These are phyloP conservation scores for Lophius piscatorius DNA, from an alignment of 2,113 vertebrate genomes.

Conservation along the genomic window DNA sequence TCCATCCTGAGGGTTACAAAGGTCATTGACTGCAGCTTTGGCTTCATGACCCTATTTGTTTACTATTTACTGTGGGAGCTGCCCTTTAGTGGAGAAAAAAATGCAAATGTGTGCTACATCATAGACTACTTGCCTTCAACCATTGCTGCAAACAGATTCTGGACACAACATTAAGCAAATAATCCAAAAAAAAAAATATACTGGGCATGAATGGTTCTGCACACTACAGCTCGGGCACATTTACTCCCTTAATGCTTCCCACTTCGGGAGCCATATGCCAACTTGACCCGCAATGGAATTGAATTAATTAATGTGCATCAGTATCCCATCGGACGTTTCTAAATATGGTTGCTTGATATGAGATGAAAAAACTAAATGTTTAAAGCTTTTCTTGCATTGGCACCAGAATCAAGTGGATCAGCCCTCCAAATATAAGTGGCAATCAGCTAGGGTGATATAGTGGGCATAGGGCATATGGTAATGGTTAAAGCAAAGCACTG, in stretches of 20 bases:
- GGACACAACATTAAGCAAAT: too few species aligned
- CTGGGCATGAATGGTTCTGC: conserved; percentile 3
- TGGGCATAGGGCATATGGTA: too few species aligned
- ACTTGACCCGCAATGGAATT: conserved; percentile 38
- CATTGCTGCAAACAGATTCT: too few species aligned
- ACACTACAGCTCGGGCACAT: conserved; percentile 11
- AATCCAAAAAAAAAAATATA: too few species aligned
- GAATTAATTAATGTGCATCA: conserved; percentile 38
- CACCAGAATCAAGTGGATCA: conserved; percentile 6
- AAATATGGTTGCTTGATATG: conserved; percentile 28
- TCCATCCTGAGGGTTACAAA: conserved; percentile 19
- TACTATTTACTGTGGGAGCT: conserved; percentile 42
- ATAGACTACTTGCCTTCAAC: not conserved
- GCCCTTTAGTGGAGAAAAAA: conserved; percentile 15
- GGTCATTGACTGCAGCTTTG: conserved; percentile 12
- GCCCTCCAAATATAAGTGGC: conserved; percentile 44
- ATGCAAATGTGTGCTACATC: conserved; percentile 22
- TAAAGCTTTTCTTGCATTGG: conserved; percentile 6
- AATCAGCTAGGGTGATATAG: conserved; percentile 48
- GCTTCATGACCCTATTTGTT: conserved; percentile 34
- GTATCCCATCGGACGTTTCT: conserved; percentile 23
- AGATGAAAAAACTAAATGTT: conserved; percentile 27
- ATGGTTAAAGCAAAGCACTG: conserved; percentile 43
- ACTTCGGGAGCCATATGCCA: conserved; percentile 31
- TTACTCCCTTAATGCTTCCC: conserved; percentile 23